Conservation (phyloP, 2,113 vertebrate genomes). For the Toxotes jaculatrix region DNA sequence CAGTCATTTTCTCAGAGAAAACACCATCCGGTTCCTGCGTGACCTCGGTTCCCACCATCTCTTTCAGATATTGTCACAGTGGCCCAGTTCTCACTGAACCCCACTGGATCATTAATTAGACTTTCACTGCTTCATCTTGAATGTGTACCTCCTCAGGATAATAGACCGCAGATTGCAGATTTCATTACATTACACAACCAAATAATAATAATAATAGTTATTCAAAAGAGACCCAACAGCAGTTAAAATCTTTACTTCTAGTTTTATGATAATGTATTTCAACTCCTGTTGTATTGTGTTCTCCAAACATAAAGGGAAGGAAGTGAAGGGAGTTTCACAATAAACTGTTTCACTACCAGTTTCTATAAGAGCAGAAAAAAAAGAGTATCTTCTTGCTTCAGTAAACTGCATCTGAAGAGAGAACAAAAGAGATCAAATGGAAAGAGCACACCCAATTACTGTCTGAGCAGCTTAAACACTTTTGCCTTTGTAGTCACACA, state of each 20-base stretch:
- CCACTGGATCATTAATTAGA: constrained; percentile 49
- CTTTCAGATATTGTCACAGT: constrained; percentile 46
- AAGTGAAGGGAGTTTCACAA: constrained; percentile 54
- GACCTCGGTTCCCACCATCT: constrained; percentile 67
- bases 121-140: constrained; percentile 47
- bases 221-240: not conserved
- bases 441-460: constrained; percentile 65
- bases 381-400: constrained; percentile 53
- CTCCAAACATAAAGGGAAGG: constrained; percentile 50
- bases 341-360: constrained; percentile 30
- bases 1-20: constrained; percentile 56
- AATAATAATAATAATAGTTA: no score
- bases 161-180: not conserved
- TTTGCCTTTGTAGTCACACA: constrained; percentile 55
- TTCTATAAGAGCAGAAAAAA: constrained; percentile 44
- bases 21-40: constrained; percentile 8
- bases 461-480: constrained; percentile 33
- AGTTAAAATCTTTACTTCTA: not conserved
- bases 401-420: constrained; percentile 38
- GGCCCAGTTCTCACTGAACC: constrained; percentile 60
- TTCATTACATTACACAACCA: no score
- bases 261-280: constrained; percentile 23
- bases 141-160: constrained; percentile 5
- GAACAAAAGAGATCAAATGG: constrained; percentile 69
- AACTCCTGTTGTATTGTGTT: constrained; percentile 12